A percentile compares a stretch with the other conserved stretches of the same genome.
Conservation (phyloP, 2,797 vertebrate species). For the Myotis findleyi region DNA sequence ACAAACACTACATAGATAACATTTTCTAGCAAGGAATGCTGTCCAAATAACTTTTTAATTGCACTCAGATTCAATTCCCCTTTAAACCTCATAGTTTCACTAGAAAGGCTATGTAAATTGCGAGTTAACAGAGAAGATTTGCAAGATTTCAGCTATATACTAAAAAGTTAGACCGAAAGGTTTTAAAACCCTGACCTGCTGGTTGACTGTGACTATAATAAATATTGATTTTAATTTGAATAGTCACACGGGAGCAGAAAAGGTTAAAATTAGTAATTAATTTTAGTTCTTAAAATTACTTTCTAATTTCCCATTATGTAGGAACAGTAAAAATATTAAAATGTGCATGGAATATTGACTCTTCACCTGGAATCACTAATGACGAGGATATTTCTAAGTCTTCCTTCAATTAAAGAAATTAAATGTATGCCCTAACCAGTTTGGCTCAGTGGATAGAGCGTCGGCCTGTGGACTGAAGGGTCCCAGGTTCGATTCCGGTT, state of each 20-base stretch:
- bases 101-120: constrained; percentile 36
- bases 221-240: constrained; percentile 77
- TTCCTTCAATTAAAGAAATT: constrained; percentile 42
- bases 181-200: constrained; percentile 55
- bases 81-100: constrained; percentile 56
- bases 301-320: constrained; percentile 72
- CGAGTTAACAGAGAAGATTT: constrained; percentile 61
- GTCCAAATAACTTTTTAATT: constrained; percentile 72
- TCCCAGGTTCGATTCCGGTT: too few species aligned
- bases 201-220: neutral
- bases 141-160: constrained; percentile 42
- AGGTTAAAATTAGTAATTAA: constrained; percentile 81
- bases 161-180: constrained; percentile 47
- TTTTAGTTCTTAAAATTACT: constrained; percentile 81
- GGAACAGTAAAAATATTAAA: constrained; percentile 41
- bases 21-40: constrained; percentile 60
- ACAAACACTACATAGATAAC: constrained; percentile 32
- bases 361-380: constrained; percentile 19
- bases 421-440: neutral
- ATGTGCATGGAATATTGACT: constrained; percentile 49
- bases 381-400: constrained; percentile 49
- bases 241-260: constrained; percentile 73
- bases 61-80: constrained; percentile 63
- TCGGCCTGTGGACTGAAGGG: too few species aligned
- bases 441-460: too few species aligned